Conservation (phyloP, 2,113 vertebrate species). For the Peromyscus leucopus region DNA sequence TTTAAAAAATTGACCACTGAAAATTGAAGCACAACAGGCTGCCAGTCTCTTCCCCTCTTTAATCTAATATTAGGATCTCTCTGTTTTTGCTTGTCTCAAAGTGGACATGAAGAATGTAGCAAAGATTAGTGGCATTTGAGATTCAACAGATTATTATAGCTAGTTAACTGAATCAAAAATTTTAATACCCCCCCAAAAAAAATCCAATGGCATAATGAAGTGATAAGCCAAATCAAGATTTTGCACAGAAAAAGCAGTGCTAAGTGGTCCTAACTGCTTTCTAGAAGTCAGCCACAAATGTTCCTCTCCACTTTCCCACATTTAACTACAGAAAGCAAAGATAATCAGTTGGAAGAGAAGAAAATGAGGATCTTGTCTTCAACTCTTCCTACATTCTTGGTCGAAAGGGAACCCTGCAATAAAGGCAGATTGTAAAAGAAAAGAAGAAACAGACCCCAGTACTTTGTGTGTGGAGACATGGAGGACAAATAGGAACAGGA, state of each 20-base stretch:
- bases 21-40: constrained; percentile 39
- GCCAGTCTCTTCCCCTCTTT: not conserved
- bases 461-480: not conserved
- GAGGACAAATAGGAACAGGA: not conserved
- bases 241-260: not conserved
- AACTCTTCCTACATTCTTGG: not conserved
- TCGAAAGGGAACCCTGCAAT: not conserved
- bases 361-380: not conserved
- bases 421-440: not conserved
- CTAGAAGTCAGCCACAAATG: not conserved
- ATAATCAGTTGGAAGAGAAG: not conserved
- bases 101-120: not conserved
- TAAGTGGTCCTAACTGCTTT: not conserved
- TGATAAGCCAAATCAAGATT: not conserved
- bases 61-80: not conserved
- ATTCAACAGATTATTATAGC: not conserved
- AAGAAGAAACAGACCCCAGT: not conserved
- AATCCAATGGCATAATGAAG: not conserved
- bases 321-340: not conserved
- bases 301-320: not conserved
- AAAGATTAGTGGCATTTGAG: not conserved
- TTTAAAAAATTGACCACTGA: constrained; percentile 39
- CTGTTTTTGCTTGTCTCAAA: not conserved
- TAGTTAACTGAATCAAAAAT: not conserved
- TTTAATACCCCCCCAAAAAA: not conserved